Conservation (phyloP, 2,888 invertebrate genomes). For the Tinea trinotella region DNA sequence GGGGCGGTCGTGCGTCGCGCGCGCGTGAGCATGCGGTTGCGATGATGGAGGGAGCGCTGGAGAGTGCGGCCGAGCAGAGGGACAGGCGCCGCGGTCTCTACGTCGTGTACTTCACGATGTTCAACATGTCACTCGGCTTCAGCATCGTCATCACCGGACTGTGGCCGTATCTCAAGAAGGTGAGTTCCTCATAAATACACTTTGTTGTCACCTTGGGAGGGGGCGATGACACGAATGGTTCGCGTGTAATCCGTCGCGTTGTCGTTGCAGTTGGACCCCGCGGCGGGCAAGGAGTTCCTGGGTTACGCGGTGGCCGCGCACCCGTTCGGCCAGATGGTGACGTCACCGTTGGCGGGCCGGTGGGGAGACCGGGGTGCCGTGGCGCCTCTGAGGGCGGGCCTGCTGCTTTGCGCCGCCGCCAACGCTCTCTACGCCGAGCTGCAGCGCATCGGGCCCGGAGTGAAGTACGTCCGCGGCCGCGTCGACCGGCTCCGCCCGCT, state of each 20-base stretch:
- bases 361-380: slow-evolving; percentile 86
- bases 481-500: too few species aligned
- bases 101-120: slow-evolving; percentile 90
- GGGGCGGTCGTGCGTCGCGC: slow-evolving; percentile 16
- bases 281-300: slow-evolving; percentile 85
- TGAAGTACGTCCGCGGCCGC: too few species aligned
- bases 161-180: slow-evolving; percentile 91
- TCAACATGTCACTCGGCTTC: slow-evolving; percentile 90
- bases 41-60: too few species aligned
- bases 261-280: slow-evolving; percentile 78
- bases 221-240: neutral
- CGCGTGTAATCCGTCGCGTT: neutral
- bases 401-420: slow-evolving; percentile 80
- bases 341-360: slow-evolving; percentile 87
- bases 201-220: neutral
- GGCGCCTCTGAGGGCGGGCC: slow-evolving; percentile 78
- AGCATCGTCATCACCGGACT: slow-evolving; percentile 90
- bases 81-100: slow-evolving; percentile 85
- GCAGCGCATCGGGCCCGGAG: slow-evolving; percentile 73
- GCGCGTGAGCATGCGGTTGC: too few species aligned
- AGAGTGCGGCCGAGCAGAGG: slow-evolving; percentile 76
- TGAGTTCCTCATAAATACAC: slow-evolving; percentile 40
- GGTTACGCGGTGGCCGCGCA: slow-evolving; percentile 89
- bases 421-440: slow-evolving; percentile 83
- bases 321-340: slow-evolving; percentile 89